phyloP scores from a whole-genome alignment of 1,140 invertebrate species.

The Anadara kagoshimensis region DNA sequence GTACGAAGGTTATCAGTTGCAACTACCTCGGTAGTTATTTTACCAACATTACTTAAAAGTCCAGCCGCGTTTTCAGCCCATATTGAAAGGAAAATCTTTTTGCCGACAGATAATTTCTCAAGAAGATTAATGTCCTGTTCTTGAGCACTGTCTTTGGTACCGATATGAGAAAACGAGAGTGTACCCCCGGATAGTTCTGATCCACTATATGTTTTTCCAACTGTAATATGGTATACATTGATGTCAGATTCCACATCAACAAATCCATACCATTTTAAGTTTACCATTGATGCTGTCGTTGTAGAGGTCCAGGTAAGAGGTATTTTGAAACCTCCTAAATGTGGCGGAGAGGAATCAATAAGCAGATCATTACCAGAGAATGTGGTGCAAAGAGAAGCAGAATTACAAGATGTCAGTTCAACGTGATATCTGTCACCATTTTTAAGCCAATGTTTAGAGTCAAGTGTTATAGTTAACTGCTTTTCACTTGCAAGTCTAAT shows the following conservation, averaged over 20 bases:
- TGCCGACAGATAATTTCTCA: not conserved
- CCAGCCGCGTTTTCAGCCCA: conserved; percentile 30
- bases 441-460: not conserved
- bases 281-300: not conserved
- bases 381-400: conserved; percentile 18
- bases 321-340: conserved; percentile 25
- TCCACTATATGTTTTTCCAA: conserved; percentile 12
- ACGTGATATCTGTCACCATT: conserved; percentile 13
- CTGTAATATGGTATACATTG: conserved; percentile 5
- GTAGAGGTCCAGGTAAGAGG: not conserved
- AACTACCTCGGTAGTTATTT: conserved; percentile 11
- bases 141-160: not conserved
- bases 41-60: not conserved
- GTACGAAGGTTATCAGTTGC: not conserved
- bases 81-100: conserved; percentile 16
- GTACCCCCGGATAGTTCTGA: conserved; percentile 30
- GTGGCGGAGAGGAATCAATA: conserved; percentile 35
- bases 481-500: conserved; percentile 21
- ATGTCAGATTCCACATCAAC: conserved; percentile 27
- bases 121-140: not conserved
- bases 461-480: not conserved
- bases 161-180: not conserved
- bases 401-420: conserved; percentile 30
- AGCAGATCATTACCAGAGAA: conserved; percentile 1
- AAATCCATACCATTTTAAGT: conserved; percentile 30